Conservation (phyloP, 2,888 invertebrate species). For the Podotricha telesiphe region DNA sequence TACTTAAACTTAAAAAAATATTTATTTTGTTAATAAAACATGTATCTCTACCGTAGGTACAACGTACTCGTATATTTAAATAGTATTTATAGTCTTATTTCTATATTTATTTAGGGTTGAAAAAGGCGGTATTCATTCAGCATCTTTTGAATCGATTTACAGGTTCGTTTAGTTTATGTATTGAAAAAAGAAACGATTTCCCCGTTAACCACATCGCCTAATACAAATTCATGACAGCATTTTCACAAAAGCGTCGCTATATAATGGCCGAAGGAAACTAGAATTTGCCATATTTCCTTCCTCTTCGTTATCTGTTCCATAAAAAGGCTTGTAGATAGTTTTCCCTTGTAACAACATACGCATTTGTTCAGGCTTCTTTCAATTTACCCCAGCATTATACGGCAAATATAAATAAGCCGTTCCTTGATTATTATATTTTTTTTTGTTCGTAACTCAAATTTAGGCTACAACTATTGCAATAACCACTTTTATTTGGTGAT, state of each 20-base stretch:
- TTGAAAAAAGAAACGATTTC: slow-evolving; percentile 29
- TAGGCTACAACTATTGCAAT: not conserved
- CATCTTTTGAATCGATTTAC: slow-evolving; percentile 3
- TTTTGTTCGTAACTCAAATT: not conserved
- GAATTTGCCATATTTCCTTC: slow-evolving; percentile 33
- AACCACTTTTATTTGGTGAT: too few species aligned
- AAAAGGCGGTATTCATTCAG: slow-evolving; percentile 5
- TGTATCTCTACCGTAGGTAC: too few species aligned
- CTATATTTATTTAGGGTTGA: not conserved
- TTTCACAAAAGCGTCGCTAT: slow-evolving; percentile 31
- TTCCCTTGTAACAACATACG: slow-evolving; percentile 25
- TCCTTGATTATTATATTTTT: not conserved
- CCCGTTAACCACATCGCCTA: slow-evolving; percentile 28
- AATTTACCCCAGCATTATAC: slow-evolving; percentile 1
- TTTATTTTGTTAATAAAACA: too few species aligned
- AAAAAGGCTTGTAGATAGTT: slow-evolving; percentile 30
- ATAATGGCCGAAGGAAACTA: slow-evolving; percentile 31
- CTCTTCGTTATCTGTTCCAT: slow-evolving; percentile 30
- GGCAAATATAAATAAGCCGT: slow-evolving; percentile 12
- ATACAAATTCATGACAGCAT: slow-evolving; percentile 32
- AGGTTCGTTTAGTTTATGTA: slow-evolving; percentile 26
- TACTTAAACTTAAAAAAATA: too few species aligned
- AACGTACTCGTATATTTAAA: not conserved
- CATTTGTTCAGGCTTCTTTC: slow-evolving; percentile 22
- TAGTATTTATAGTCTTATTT: not conserved